These are phyloP conservation scores for Hafferia zeledoni DNA, from an alignment of 2,797 vertebrate species.

Conservation along the genomic window DNA sequence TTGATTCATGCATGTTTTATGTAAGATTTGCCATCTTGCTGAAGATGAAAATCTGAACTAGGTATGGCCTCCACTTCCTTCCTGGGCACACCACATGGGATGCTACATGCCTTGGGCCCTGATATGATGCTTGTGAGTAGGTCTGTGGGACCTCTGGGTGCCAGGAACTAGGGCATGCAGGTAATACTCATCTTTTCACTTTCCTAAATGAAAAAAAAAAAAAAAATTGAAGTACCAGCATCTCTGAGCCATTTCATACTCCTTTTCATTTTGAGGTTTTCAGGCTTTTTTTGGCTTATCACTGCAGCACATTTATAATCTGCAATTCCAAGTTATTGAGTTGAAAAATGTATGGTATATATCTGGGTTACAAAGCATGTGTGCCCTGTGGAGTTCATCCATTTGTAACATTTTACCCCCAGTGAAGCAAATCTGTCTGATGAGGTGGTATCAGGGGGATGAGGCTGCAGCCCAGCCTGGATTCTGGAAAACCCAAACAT, in stretches of 20 bases:
- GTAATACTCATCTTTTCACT: neutral
- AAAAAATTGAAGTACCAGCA: neutral
- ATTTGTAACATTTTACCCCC: neutral
- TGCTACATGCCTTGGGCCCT: neutral
- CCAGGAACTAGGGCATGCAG: too few species aligned
- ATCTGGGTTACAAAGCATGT: neutral
- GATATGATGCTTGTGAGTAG: fast-evolving
- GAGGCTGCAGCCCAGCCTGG: neutral
- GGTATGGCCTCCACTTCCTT: neutral
- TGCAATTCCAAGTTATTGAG: neutral
- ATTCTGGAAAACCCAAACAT: neutral
- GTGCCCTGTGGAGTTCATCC: neutral
- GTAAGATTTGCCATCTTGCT: neutral
- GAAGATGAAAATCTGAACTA: slow-evolving; percentile 16
- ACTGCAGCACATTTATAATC: neutral
- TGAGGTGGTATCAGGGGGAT: neutral
- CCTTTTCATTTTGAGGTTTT: neutral
- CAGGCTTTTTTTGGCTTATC: neutral
- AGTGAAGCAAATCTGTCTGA: neutral
- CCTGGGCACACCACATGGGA: neutral
- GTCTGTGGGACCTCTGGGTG: fast-evolving
- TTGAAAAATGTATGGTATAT: neutral
- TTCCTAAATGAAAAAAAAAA: neutral
- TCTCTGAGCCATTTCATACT: neutral
- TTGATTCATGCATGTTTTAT: slow-evolving; percentile 26